Conservation (phyloP, 2,113 vertebrate genomes). For the Syrrhaptes paradoxus region DNA sequence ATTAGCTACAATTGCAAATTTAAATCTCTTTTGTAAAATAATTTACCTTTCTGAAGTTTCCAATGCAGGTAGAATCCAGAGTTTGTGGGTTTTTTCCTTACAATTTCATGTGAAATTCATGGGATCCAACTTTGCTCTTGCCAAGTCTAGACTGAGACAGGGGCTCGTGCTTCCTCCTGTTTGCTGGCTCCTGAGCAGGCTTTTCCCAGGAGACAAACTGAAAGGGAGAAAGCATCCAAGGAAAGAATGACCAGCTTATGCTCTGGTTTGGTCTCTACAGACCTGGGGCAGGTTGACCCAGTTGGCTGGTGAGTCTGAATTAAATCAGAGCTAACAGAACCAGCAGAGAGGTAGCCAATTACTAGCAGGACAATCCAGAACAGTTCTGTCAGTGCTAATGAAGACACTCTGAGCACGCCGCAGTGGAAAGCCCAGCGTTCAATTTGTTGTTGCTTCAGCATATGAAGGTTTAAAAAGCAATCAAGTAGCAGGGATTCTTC, state of each 20-base stretch:
- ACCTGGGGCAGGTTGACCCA: not conserved
- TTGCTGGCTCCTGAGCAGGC: fast-evolving
- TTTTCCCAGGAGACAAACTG: not conserved
- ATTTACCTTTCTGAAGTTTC: not conserved
- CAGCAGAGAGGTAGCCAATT: not conserved
- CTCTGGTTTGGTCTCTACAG: not conserved
- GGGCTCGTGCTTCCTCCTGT: not conserved
- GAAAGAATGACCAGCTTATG: not conserved
- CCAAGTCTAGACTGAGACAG: not conserved
- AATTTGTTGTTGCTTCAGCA: not conserved
- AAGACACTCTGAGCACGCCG: not conserved
- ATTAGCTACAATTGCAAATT: not conserved
- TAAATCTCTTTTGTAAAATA: not conserved
- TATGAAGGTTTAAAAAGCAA: not conserved
- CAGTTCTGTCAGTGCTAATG: not conserved
- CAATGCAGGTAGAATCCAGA: not conserved
- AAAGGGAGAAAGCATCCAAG: not conserved
- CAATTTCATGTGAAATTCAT: not conserved
- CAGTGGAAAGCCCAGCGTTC: not conserved
- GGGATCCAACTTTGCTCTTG: not conserved
- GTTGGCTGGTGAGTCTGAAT: not conserved
- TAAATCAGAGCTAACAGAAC: not conserved
- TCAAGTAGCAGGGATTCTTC: not conserved
- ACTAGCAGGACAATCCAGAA: not conserved
- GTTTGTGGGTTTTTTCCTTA: not conserved